These are phyloP conservation scores for Xerus rutilus DNA, from an alignment of 2,797 vertebrate species.

Conservation along the genomic window DNA sequence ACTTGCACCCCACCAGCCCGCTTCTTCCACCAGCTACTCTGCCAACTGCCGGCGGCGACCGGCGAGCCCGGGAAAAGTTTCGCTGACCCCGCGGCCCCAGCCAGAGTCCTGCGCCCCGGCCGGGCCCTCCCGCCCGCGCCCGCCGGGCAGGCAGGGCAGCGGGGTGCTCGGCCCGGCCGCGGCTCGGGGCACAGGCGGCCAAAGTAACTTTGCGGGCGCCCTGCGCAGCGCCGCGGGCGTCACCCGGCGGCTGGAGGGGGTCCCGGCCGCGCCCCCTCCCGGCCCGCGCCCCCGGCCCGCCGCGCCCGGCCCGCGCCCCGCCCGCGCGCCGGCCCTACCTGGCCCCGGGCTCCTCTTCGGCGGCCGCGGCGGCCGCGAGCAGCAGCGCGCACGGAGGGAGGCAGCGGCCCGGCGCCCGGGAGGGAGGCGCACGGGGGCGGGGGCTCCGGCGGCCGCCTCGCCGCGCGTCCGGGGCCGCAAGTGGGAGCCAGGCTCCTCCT, in stretches of 20 bases:
- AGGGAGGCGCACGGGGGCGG: slow-evolving; percentile 70
- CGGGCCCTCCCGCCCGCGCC: not conserved
- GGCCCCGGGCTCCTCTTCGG: slow-evolving; percentile 77
- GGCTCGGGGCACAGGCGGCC: not conserved
- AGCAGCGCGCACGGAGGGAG: slow-evolving; percentile 71
- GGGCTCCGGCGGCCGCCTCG: slow-evolving; percentile 68
- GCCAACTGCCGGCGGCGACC: not conserved
- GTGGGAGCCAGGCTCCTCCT: slow-evolving; percentile 75
- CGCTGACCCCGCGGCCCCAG: slow-evolving; percentile 72
- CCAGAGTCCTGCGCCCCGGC: not conserved
- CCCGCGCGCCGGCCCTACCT: slow-evolving; percentile 70
- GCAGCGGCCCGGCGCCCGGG: slow-evolving; percentile 72
- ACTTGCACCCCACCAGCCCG: not conserved
- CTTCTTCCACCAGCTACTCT: slow-evolving; percentile 6
- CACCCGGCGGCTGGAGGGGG: slow-evolving; percentile 22
- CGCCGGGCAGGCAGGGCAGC: not conserved
- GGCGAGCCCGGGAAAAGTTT: slow-evolving; percentile 79
- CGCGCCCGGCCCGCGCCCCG: not conserved
- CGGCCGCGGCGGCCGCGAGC: slow-evolving; percentile 74
- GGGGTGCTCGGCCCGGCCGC: not conserved
- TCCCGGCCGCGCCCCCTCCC: slow-evolving; percentile 53
- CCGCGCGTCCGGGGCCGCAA: slow-evolving; percentile 65
- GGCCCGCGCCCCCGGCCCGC: not conserved
- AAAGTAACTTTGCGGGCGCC: slow-evolving; percentile 79
- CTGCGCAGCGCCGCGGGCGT: slow-evolving; percentile 56